Base-by-base conservation (phyloP, 2,888 invertebrate species). In the Eurois occulta region DNA sequence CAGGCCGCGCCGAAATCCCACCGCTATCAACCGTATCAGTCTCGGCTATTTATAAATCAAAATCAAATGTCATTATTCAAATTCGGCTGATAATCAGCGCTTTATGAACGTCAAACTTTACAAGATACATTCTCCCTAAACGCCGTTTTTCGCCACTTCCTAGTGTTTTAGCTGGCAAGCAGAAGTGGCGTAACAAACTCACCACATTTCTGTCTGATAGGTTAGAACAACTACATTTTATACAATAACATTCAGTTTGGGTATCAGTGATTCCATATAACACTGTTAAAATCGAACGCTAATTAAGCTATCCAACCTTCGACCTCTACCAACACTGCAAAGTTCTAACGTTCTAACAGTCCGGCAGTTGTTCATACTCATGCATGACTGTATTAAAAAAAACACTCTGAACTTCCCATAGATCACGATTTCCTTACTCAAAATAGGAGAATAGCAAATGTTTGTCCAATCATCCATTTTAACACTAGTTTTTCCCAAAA, bases 171-270 rank as follows among this genome's bases (percentile, higher is more conserved):
- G 24, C 10, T 52, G 10, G 24, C 24, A 10, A 52, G 21, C 3
- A 43, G 21, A 24, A 24, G 52, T 52, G 52, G 24, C n/a, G 52
- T 1, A 28, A 18, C 58, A 60, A 60, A 60, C 28, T 18, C 7
- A 18, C 58, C 16, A 58, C 28, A 58, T 18, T 46, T 46, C 58
- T 28, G 16, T 18, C 16, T 16, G 58, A 28, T 58, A 28, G 58
- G 58, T 58, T 58, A 28, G 28, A 58, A 28, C 2, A 58, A 16
- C 58, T 16, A 18, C 28, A 32, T 28, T 28, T 16, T 16, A 28
- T 28, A 58, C 6, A 28, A 55, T 82, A 76, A 87, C 82, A 85
- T 84, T 86, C 81, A 85, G 85, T 90, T 90, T 84, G 72, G 67
- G 55, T 60, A 58, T 71, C 46, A 76, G 72, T 62, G 43, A 80